These are phyloP conservation scores for Enteromius thamalakanensis DNA, from an alignment of 2,797 vertebrate genomes.

Conservation along the genomic window DNA sequence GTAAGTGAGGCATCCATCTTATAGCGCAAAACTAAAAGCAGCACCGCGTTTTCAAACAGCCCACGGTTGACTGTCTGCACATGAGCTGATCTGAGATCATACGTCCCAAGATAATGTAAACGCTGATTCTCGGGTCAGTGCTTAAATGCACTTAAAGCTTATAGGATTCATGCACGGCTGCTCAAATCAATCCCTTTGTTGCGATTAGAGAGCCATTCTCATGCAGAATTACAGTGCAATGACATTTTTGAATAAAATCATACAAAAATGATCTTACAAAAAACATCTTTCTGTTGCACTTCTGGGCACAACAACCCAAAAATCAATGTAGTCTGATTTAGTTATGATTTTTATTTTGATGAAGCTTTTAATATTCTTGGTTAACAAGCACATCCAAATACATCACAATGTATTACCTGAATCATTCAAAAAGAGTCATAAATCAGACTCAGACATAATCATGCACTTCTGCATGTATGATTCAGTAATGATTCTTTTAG, in stretches of 20 bases:
- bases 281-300: not conserved
- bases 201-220: not conserved
- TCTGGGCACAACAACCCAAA: not conserved
- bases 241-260: not conserved
- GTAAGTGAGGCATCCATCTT: slow-evolving; percentile 45
- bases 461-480: not conserved
- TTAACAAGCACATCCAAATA: not conserved
- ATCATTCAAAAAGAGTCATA: not conserved
- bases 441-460: not conserved
- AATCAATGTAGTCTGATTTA: not conserved
- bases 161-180: slow-evolving; percentile 18
- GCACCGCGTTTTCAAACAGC: slow-evolving; percentile 15
- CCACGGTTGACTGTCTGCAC: slow-evolving; percentile 4
- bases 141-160: not conserved
- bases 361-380: not conserved
- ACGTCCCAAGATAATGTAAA: slow-evolving; percentile 17
- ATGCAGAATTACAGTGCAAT: not conserved
- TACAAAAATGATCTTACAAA: not conserved
- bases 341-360: not conserved
- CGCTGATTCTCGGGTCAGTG: not conserved
- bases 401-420: not conserved
- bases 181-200: not conserved
- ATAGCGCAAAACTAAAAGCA: slow-evolving; percentile 5
- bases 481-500: not conserved
- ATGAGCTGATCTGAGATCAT: slow-evolving; percentile 28